Conservation (phyloP, 2,113 vertebrate genomes). For the Acanthisitta chloris region DNA sequence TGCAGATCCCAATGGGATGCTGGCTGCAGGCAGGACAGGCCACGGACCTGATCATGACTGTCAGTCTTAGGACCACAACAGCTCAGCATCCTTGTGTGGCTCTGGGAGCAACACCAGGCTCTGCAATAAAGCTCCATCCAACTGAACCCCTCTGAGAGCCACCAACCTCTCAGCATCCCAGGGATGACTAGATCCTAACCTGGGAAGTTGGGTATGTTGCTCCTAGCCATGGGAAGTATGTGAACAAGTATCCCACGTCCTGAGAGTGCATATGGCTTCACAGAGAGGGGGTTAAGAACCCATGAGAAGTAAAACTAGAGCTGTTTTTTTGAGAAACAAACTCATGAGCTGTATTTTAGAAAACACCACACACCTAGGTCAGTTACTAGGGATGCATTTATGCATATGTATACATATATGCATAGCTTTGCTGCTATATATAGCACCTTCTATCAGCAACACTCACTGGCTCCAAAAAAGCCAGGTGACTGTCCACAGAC, state of each 20-base stretch:
- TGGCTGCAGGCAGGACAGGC: not conserved
- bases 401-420: not conserved
- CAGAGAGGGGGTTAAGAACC: not conserved
- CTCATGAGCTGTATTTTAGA: not conserved
- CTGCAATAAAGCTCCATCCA: not conserved
- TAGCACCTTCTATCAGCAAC: conserved; percentile 14
- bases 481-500: conserved; percentile 28
- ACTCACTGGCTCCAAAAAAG: not conserved
- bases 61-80: not conserved
- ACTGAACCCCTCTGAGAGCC: rapidly evolving
- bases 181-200: not conserved
- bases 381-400: not conserved
- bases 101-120: not conserved
- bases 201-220: rapidly evolving
- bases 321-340: not conserved
- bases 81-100: not conserved
- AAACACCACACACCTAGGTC: not conserved
- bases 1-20: not conserved
- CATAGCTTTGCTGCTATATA: conserved; percentile 27
- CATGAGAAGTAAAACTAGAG: not conserved
- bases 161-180: not conserved
- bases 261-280: rapidly evolving
- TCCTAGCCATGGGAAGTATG: rapidly evolving
- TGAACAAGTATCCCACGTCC: rapidly evolving
- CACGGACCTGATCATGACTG: not conserved